A percentile compares a stretch with the other conserved stretches of the same genome.
phyloP scores from a whole-genome alignment of 1,140 invertebrate genomes.

The Procambarus clarkii region DNA sequence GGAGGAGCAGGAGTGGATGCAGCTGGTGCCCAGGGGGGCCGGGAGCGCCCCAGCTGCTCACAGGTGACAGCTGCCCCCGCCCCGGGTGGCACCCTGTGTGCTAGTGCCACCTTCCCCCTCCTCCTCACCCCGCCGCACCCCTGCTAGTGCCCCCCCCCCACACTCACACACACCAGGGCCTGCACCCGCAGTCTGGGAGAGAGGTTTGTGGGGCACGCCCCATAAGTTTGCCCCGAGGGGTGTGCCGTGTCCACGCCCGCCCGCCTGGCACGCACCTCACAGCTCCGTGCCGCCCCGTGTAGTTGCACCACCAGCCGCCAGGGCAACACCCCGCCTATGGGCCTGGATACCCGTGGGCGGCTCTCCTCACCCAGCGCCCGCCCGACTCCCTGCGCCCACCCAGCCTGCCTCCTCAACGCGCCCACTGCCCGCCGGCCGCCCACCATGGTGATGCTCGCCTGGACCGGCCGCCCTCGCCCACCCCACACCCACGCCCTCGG shows the following conservation, averaged over 20 bases:
- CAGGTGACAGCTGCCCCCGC: neutral
- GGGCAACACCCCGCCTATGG: neutral
- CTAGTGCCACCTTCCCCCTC: neutral
- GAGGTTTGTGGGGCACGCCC: too few relatives aligned
- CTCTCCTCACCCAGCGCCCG: neutral
- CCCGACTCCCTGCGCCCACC: slow-evolving; percentile 22
- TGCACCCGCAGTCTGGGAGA: too few relatives aligned
- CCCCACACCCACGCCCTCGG: neutral
- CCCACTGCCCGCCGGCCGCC: slow-evolving; percentile 9
- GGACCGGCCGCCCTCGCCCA: neutral
- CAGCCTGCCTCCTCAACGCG: slow-evolving; percentile 11
- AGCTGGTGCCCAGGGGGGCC: neutral
- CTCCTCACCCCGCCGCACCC: too few relatives aligned
- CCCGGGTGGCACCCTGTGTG: neutral
- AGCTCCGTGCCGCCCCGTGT: neutral
- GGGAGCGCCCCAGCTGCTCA: neutral
- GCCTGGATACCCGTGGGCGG: slow-evolving; percentile 19
- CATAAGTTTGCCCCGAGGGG: too few relatives aligned
- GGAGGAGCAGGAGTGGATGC: neutral
- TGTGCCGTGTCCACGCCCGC: neutral
- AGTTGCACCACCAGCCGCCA: neutral
- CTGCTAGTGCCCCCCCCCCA: too few relatives aligned
- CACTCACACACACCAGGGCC: too few relatives aligned
- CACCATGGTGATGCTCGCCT: slow-evolving; percentile 27
- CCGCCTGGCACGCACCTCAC: neutral